A percentile compares a stretch with the other conserved stretches of the same genome.
phyloP scores from a whole-genome alignment of 2,113 vertebrate species.

The Corydoras sp. region DNA sequence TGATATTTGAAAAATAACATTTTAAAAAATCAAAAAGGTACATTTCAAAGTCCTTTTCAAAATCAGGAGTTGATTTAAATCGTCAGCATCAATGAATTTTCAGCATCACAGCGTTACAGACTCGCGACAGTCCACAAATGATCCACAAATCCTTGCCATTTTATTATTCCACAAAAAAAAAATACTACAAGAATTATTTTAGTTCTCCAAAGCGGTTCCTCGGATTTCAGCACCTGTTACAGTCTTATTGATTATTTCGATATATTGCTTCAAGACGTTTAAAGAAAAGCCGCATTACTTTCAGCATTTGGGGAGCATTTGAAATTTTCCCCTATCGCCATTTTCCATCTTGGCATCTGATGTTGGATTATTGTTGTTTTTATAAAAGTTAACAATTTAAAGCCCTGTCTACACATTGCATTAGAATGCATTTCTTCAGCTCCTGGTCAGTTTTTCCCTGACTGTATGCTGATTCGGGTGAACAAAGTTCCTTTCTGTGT shows the following conservation, averaged over 20 bases:
- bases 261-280: neutral
- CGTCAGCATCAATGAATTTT: too few species aligned
- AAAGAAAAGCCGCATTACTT: neutral
- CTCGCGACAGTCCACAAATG: too few species aligned
- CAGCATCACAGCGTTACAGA: too few species aligned
- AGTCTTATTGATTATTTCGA: neutral
- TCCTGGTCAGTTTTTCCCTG: neutral
- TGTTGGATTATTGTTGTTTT: constrained; percentile 10
- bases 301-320: constrained; percentile 39
- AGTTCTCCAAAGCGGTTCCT: too few species aligned
- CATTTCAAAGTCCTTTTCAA: too few species aligned
- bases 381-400: neutral
- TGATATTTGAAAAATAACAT: too few species aligned
- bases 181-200: too few species aligned
- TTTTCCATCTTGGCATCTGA: neutral
- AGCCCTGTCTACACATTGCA: neutral
- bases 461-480: too few species aligned
- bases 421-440: neutral
- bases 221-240: neutral
- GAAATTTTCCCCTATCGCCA: constrained; percentile 11
- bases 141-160: too few species aligned
- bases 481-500: neutral
- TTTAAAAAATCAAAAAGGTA: too few species aligned
- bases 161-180: too few species aligned
- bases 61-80: too few species aligned